Conservation (phyloP, 2,113 vertebrate species). For the Lasiurus borealis region DNA sequence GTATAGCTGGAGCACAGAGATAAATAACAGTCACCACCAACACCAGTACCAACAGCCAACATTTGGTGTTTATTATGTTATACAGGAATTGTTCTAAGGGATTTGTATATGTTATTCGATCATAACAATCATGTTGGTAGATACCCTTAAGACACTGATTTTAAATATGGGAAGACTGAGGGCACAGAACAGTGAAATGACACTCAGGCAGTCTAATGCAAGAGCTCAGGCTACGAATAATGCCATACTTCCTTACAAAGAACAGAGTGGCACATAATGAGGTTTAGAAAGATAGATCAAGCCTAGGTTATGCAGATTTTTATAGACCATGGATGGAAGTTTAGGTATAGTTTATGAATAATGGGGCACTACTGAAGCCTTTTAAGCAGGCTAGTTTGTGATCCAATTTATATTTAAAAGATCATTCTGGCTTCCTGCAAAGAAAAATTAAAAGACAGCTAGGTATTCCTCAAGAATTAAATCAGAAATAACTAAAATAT, state of each 20-base stretch:
- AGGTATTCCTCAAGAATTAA: slow-evolving; percentile 7
- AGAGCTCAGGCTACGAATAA: neutral
- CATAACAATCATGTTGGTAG: neutral
- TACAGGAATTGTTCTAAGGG: neutral
- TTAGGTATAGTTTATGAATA: slow-evolving; percentile 21
- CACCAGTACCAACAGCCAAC: neutral
- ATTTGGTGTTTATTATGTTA: neutral
- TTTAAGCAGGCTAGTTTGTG: neutral
- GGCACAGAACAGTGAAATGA: slow-evolving; percentile 9
- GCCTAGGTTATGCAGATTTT: neutral
- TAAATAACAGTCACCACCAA: neutral
- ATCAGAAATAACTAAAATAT: neutral
- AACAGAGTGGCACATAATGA: neutral
- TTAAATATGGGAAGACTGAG: neutral
- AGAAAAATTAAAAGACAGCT: slow-evolving; percentile 30
- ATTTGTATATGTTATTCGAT: neutral
- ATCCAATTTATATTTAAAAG: slow-evolving; percentile 22
- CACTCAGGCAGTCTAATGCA: neutral
- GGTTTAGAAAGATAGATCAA: neutral
- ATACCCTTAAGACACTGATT: neutral
- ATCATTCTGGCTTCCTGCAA: neutral
- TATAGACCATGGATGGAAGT: neutral
- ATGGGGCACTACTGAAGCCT: neutral
- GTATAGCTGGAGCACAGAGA: slow-evolving; percentile 33
- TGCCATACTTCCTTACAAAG: neutral